These are phyloP conservation scores for Enhydra lutris DNA, from an alignment of 2,113 vertebrate species.

Conservation along the genomic window DNA sequence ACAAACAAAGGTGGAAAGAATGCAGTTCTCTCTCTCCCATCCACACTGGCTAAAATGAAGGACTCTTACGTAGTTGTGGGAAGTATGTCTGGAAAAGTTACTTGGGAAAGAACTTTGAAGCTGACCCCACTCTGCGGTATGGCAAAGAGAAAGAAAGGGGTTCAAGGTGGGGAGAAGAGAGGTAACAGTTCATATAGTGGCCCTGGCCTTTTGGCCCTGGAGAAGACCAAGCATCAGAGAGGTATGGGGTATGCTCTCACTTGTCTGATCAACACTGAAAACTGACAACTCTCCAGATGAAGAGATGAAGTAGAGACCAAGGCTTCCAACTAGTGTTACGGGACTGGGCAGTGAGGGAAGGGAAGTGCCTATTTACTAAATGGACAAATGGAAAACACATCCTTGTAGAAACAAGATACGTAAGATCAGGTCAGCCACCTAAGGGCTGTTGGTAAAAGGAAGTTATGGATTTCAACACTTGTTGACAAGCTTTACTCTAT, in stretches of 20 bases:
- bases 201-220: neutral
- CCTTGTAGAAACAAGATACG: neutral
- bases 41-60: neutral
- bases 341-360: neutral
- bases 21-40: neutral
- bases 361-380: neutral
- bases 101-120: neutral
- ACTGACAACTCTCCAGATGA: too few relatives aligned
- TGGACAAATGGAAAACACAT: neutral
- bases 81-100: neutral
- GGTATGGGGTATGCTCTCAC: neutral
- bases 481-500: neutral
- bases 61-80: neutral
- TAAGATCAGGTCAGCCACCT: neutral
- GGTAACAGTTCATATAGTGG: neutral
- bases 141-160: neutral
- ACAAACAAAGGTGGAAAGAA: neutral
- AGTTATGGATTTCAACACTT: neutral
- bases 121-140: neutral
- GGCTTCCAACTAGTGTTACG: neutral
- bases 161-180: neutral
- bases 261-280: neutral
- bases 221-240: neutral
- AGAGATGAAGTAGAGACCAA: neutral
- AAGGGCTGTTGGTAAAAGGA: neutral